Percentiles rank a stretch among this genome's conserved stretches.
phyloP scores from a whole-genome alignment of 2,113 vertebrate genomes.

The human (Homo sapiens) region DNA sequence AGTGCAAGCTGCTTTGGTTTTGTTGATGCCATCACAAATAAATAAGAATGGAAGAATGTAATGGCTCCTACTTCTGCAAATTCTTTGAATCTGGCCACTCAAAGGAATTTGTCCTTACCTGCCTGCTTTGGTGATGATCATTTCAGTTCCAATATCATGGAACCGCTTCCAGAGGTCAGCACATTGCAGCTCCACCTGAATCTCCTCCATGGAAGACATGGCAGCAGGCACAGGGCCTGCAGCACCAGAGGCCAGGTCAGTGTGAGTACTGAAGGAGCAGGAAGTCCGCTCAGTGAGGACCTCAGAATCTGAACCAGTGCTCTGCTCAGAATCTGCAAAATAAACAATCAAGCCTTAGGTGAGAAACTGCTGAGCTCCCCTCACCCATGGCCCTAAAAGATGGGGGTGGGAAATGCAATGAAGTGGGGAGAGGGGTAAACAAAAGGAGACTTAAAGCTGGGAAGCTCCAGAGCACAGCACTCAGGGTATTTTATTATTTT shows the following conservation, averaged over 20 bases:
- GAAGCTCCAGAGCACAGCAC: conserved; percentile 21
- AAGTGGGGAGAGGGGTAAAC: not conserved
- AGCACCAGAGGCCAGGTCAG: conserved; percentile 87
- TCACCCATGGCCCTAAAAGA: not conserved
- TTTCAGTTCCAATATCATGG: conserved; percentile 99
- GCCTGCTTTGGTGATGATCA: conserved; percentile 99
- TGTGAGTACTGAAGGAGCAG: conserved; percentile 94
- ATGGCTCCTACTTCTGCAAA: not conserved
- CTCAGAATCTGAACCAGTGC: conserved; percentile 95
- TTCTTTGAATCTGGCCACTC: not conserved
- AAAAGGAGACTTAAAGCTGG: conserved; percentile 32
- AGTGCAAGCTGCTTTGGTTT: not conserved
- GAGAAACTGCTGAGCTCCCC: conserved; percentile 39
- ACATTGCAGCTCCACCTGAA: conserved; percentile 98
- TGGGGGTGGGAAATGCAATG: rapidly evolving
- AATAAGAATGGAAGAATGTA: not conserved
- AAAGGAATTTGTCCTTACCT: conserved; percentile 86
- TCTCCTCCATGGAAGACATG: conserved; percentile 96
- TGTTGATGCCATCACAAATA: not conserved
- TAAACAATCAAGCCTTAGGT: not conserved
- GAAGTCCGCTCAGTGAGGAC: conserved; percentile 94
- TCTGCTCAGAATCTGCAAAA: conserved; percentile 95
- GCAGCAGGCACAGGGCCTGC: conserved; percentile 84
- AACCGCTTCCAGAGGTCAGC: conserved; percentile 99
- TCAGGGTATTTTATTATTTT: conserved; percentile 33